These are phyloP conservation scores for Girardia tigrina DNA, from an alignment of 2,888 invertebrate genomes.

Conservation along the genomic window DNA sequence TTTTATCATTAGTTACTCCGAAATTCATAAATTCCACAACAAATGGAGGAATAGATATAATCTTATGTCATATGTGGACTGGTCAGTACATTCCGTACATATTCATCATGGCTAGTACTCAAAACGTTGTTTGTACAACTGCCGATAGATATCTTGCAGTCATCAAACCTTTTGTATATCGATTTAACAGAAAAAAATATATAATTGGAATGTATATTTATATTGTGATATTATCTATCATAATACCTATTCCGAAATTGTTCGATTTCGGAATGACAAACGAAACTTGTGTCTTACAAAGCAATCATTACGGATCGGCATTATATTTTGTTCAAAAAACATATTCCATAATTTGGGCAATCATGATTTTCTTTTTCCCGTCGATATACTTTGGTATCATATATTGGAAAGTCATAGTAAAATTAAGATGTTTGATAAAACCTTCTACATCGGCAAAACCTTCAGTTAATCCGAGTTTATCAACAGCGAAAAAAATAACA, in stretches of 20 bases:
- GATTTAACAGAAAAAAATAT: background rate
- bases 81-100: constrained; percentile 1
- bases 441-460: background rate
- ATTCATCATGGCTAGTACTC: background rate
- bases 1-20: background rate
- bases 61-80: background rate
- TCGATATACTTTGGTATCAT: background rate
- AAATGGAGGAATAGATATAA: background rate
- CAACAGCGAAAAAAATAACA: background rate
- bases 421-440: background rate
- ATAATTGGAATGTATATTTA: background rate
- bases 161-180: background rate
- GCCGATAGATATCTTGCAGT: background rate
- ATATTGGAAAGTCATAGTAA: constrained; percentile 6
- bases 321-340: background rate
- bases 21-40: background rate
- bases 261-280: background rate
- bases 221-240: background rate
- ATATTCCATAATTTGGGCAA: background rate
- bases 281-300: background rate
- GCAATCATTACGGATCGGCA: background rate
- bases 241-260: background rate
- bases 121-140: constrained; percentile 1
- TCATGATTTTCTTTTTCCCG: constrained; percentile 3
- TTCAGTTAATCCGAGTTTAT: background rate